A percentile compares a stretch with the other conserved stretches of the same genome.
Evolutionary conservation across 2,797 vertebrate species (phyloP).

Genomic region (Synanceia verrucosa): DNA sequence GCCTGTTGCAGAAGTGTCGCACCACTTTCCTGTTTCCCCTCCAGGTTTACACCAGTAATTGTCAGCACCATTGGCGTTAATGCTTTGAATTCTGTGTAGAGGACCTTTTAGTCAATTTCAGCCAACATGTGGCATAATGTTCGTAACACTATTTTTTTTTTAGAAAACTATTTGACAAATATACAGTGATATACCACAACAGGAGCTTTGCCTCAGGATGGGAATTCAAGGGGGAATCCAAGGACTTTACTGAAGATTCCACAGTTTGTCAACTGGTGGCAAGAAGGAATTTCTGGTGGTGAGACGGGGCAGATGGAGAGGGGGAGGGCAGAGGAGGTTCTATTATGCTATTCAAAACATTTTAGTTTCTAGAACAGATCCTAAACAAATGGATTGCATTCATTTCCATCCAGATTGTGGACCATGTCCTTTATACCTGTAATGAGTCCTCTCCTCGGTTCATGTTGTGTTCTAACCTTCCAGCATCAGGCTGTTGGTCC

Average conservation of each 20-base stretch:
- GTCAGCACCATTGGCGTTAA: too few species aligned
- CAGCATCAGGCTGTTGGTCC: slow-evolving; percentile 11
- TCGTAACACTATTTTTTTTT: too few species aligned
- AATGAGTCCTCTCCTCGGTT: neutral
- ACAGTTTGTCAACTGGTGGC: neutral
- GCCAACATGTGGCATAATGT: too few species aligned
- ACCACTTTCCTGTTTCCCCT: too few species aligned
- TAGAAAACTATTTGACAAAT: too few species aligned
- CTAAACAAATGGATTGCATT: neutral
- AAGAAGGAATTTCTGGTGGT: slow-evolving; percentile 30
- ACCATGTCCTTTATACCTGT: neutral
- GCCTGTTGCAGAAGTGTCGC: too few species aligned
- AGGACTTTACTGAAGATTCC: slow-evolving; percentile 18
- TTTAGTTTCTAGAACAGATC: neutral
- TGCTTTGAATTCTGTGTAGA: too few species aligned
- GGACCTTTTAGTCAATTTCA: too few species aligned
- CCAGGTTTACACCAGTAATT: too few species aligned
- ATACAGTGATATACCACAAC: neutral
- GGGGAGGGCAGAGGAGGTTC: neutral
- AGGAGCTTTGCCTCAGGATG: neutral
- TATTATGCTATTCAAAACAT: neutral
- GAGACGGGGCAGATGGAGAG: slow-evolving; percentile 8
- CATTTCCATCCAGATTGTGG: neutral
- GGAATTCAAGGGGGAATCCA: slow-evolving; percentile 25
- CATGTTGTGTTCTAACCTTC: neutral